Evolutionary conservation across 2,797 vertebrate genomes (phyloP).

Genomic region (Enteromius mattozi): DNA sequence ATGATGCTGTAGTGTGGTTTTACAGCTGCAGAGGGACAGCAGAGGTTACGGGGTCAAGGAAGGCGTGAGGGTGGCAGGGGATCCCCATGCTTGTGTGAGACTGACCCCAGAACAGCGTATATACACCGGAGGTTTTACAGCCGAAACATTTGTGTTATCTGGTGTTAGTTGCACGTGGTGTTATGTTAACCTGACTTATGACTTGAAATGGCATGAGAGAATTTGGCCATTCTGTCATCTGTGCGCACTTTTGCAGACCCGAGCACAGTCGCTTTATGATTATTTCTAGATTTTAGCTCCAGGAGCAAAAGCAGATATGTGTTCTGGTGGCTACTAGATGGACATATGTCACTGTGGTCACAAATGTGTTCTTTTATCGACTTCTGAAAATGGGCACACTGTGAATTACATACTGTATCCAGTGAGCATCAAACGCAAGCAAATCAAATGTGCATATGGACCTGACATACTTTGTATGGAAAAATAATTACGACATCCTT

Average conservation of each 20-base stretch:
- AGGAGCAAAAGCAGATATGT: slow-evolving; percentile 17
- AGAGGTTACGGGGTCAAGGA: slow-evolving; percentile 60
- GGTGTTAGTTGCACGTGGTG: slow-evolving; percentile 58
- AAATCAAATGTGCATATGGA: slow-evolving; percentile 49
- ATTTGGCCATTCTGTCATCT: slow-evolving; percentile 50
- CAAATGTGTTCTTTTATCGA: slow-evolving; percentile 21
- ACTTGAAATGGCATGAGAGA: slow-evolving; percentile 60
- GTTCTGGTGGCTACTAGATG: background rate
- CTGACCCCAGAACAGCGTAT: slow-evolving; percentile 59
- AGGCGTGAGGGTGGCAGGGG: slow-evolving; percentile 62
- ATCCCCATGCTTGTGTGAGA: slow-evolving; percentile 45
- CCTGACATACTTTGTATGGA: slow-evolving; percentile 63
- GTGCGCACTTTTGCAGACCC: slow-evolving; percentile 40
- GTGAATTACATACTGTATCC: background rate
- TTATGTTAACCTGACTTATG: slow-evolving; percentile 65
- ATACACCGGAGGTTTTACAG: slow-evolving; percentile 62
- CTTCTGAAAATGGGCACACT: background rate
- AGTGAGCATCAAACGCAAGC: background rate
- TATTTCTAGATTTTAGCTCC: slow-evolving; percentile 8
- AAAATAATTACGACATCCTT: slow-evolving; percentile 69
- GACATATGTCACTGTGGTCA: background rate
- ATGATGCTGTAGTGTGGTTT: slow-evolving; percentile 65
- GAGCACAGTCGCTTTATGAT: slow-evolving; percentile 14
- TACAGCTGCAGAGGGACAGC: slow-evolving; percentile 64
- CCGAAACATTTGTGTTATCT: slow-evolving; percentile 65